Base-by-base conservation (phyloP, 2,797 vertebrate species). In the Naso thynnoides region DNA sequence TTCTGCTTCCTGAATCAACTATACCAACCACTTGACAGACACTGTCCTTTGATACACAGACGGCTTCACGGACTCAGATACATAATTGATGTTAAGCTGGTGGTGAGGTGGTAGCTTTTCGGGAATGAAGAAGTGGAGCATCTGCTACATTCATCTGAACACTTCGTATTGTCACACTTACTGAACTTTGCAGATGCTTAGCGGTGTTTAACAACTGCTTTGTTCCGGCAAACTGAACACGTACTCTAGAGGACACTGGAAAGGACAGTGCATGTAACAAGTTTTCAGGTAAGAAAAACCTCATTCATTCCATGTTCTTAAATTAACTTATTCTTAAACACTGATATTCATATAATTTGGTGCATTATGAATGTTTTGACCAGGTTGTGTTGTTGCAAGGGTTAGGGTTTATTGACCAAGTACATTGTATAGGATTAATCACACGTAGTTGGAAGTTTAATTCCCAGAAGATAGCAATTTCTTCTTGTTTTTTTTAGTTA, bases 11-110 rank as follows among this genome's bases (percentile, higher is more conserved):
- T 53, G 31, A 19, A 57, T 49, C 16, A 2, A 21, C 42, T 31
- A 24, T 36, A 15, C 27, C 0, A 42, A 45, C 23, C 21, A 21
- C 29, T 36, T 67, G 56, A 53, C 67, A 70, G 54, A 54, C 53
- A 45, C 3, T 0, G 15, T 44, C 50, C 45, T 77, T 65, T 70
- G 50, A 71, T 39, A 23, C 36, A 27, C 26, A 15, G 23, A 52
- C 52, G 45, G 45, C 26, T 31, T 47, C 27, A 44, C 23, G 57
- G 62, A 23, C 2, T 0, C 16, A 36, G 53, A 71, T 68, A 54
- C 19, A 77, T 67, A 41, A 67, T 45, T 63, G 33, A 67, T 78
- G 62, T 33, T 48, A 45, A 61, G 55, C 48, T 47, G 60, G 5
- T 48, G 33, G 31, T 33, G 49, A 70, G 55, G 26, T 45, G 31